phyloP scores from a whole-genome alignment of 35 echinoderm and acorn worm species.

The Apostichopus japonicus region DNA sequence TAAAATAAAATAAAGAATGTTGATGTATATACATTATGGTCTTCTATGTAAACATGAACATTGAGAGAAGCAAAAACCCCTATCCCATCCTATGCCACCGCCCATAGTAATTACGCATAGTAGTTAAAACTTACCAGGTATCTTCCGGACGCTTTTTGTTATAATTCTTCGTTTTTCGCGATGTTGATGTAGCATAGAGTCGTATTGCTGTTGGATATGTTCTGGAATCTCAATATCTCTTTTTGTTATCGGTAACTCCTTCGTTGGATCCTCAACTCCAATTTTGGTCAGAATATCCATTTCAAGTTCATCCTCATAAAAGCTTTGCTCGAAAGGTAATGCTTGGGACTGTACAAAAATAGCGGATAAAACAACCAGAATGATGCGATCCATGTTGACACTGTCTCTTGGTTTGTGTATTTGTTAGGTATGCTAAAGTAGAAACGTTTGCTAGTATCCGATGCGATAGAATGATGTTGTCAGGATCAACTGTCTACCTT shows the following conservation, averaged over 20 bases:
- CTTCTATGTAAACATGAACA: too few species aligned
- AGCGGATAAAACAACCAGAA: too few species aligned
- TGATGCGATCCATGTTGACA: too few species aligned
- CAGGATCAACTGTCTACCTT: background rate
- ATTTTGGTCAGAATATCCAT: constrained; percentile 67
- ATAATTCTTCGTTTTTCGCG: constrained; percentile 58
- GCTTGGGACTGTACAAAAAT: constrained; percentile 7
- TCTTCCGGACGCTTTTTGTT: constrained; percentile 81
- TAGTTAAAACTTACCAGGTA: constrained; percentile 66
- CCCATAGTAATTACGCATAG: too few species aligned
- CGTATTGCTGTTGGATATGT: constrained; percentile 67
- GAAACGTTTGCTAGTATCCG: background rate
- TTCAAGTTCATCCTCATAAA: constrained; percentile 40
- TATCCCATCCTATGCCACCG: too few species aligned
- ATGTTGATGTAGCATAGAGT: constrained; percentile 70
- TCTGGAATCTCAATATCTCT: constrained; percentile 74
- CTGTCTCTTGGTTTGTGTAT: too few species aligned
- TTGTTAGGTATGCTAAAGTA: background rate
- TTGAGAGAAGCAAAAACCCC: too few species aligned
- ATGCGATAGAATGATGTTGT: background rate
- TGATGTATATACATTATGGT: too few species aligned
- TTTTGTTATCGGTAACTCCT: constrained; percentile 44
- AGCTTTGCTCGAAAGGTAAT: background rate
- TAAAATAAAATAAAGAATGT: too few species aligned
- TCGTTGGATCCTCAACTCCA: constrained; percentile 62